Base-by-base conservation (phyloP, 2,113 vertebrate genomes). In the Indri indri region DNA sequence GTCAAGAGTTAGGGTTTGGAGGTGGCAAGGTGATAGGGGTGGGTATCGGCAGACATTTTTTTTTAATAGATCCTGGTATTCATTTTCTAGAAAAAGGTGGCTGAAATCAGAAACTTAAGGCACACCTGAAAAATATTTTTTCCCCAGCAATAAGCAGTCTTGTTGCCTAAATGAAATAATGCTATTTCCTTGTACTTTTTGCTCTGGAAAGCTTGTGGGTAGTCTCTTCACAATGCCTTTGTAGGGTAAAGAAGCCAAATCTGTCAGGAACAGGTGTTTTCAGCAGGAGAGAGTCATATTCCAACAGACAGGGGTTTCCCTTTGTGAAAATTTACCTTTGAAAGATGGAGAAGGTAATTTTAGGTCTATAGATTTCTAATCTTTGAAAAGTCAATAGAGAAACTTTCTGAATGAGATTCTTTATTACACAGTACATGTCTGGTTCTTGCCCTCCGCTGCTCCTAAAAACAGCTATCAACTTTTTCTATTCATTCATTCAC, bases 321-420 rank as follows among this genome's bases (percentile, higher is more conserved):
- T 96, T 93, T 95, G 66, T 97, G 79, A 95, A 91, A 87, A 81
- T 95, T 87, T 96, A 92, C 94, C 79, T 96, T 92, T 96, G 80
- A 95, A 95, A 82, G 50, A 92, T 73, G 70, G 93, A 91, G 27
- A 92, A 93, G 57, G 76, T 81, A 95, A 96, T 96, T 97, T 91
- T 85, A 68, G 96, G 77, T 59, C 88, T 80, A 89, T 57, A 90
- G 42, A 88, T 96, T 94, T 91, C 90, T 93, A 40, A 93, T 96
- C 68, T 77, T 96, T 97, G 63, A 93, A 86, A 97, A 88, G 59
- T 80, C 91, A 93, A 63, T 68, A 89, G 79, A 73, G 87, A 96
- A 93, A 95, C 70, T 95, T 96, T 84, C 47, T 91, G 80, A 97
- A 97, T 96, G 93, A 45, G 7, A 45, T 40, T 76, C 73, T 90